Evolutionary conservation across 1,140 invertebrate species (phyloP).

Genomic region (Eumeta japonica): DNA sequence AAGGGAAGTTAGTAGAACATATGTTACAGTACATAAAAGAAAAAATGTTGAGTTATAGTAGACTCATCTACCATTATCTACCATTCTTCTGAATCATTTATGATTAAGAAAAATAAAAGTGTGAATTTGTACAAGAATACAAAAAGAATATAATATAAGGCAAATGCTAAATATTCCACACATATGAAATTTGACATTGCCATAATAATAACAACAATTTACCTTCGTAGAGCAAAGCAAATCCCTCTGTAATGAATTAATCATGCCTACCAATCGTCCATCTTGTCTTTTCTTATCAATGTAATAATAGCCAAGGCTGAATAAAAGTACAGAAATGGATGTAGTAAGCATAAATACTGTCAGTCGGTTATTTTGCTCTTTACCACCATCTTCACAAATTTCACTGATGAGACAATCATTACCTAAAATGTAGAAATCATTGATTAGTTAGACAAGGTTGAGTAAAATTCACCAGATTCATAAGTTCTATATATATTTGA

Average conservation of each 20-base stretch:
- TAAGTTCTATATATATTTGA: too few species aligned
- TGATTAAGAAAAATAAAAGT: too few species aligned
- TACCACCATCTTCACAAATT: constrained; percentile 35
- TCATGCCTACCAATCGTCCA: constrained; percentile 45
- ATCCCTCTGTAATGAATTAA: constrained; percentile 52
- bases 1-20: too few species aligned
- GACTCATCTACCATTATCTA: too few species aligned
- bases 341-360: constrained; percentile 61
- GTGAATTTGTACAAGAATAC: too few species aligned
- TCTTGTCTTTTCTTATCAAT: constrained; percentile 71
- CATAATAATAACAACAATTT: constrained; percentile 10
- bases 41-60: too few species aligned
- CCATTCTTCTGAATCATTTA: too few species aligned
- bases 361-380: constrained; percentile 32
- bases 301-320: constrained; percentile 75
- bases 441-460: too few species aligned
- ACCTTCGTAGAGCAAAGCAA: constrained; percentile 53
- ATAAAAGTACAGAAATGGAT: constrained; percentile 67
- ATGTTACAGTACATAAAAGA: too few species aligned
- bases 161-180: too few species aligned
- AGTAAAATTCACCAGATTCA: too few species aligned
- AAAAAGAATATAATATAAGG: too few species aligned
- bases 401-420: constrained; percentile 39
- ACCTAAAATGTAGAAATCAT: constrained; percentile 21
- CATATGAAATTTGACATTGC: not conserved